Evolutionary conservation across 1,140 invertebrate species (phyloP), one percentile per base, ranked within the genome.

Genomic region (Ceratosolen fusciceps): DNA sequence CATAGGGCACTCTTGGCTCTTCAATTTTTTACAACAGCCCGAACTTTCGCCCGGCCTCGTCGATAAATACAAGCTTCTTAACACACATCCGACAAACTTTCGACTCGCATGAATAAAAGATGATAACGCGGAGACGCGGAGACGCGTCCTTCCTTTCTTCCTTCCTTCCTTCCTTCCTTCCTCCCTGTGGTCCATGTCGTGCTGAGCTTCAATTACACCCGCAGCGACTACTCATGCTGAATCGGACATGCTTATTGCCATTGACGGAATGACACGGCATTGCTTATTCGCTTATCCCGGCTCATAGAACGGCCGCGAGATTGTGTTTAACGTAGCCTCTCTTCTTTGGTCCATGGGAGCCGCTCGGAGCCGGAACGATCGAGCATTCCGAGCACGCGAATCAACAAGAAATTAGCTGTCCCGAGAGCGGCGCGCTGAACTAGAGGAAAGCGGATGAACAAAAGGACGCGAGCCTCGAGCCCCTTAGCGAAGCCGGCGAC

Each of bases 361-460:
- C 37, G 0, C 34, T 37, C 9, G 14, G 19, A 65, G 31, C 16
- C 7, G n/a, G 21, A n/a, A 8, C 34, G 31, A 65, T 37, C 21
- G 19, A 2, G 9, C 19, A 65, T 37, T 21, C 31, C 16, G 10
- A 31, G 31, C 31, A 65, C 31, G 31, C 31, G n/a, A 37, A 65
- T 65, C 60, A 37, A n/a, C 34, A 65, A 65, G 31, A 65, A 65
- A 37, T 65, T 65, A 65, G 60, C 60, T 37, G 16, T 19, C 12
- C 19, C 3, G 31, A 21, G 49, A 52, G 49, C 3, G 31, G 1
- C 29, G 37, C 31, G 21, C n/a, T n/a, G 19, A 65, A 65, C n/a
- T n/a, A 7, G 31, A 31, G 31, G 9, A 29, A 31, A 34, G 0
- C 58, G 1, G 29, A 16, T 19, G 3, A 62, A 62, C 29, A 19